Base-by-base conservation (phyloP, 2,888 invertebrate species). In the Frankliniella fusca region DNA sequence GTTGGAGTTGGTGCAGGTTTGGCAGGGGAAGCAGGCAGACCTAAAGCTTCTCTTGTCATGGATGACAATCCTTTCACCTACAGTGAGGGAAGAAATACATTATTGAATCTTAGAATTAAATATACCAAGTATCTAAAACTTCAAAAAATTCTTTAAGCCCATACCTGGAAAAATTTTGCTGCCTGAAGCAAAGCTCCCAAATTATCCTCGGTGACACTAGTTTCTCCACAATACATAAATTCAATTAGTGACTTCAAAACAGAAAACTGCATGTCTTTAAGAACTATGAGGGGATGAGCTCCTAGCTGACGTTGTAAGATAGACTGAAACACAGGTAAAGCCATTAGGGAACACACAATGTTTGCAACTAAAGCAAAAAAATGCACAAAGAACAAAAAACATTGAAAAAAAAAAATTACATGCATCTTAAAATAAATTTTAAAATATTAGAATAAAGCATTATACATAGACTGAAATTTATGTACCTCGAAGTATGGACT, bases 191-290 rank as follows among this genome's bases (percentile, higher is more conserved):
- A 87, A 85, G 93, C 92, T 85, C 92, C 92, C 84, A 93, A 89
- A 87, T 93, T 90, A 85, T 93, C 92, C 87, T 93, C 92, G 81
- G 91, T 88, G 84, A 94, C 91, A 85, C 92, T 91, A 1, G 93
- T 93, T 89, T 93, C 93, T 2, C 94, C 94, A 86, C 93, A 93
- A 86, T 94, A 94, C 92, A 94, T 94, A 85, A 93, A 94, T 87
- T 94, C 94, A 54, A 94, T 91, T 83, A 94, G 89, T 81, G 92
- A 92, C 88, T 93, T 93, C 83, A 94, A 88, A 50, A 93, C 92
- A 85, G 91, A 90, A 87, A 93, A 93, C 86, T 93, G 91, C 90
- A 93, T 91, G 86, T 94, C 93, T 85, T 92, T 90, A 84, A 94
- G 87, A 83, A 89, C 87, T 86, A 90, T 89, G 83, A 89, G 86